These are phyloP conservation scores for Acanthopleura granulata DNA, from an alignment of 2,888 invertebrate genomes.

Conservation along the genomic window DNA sequence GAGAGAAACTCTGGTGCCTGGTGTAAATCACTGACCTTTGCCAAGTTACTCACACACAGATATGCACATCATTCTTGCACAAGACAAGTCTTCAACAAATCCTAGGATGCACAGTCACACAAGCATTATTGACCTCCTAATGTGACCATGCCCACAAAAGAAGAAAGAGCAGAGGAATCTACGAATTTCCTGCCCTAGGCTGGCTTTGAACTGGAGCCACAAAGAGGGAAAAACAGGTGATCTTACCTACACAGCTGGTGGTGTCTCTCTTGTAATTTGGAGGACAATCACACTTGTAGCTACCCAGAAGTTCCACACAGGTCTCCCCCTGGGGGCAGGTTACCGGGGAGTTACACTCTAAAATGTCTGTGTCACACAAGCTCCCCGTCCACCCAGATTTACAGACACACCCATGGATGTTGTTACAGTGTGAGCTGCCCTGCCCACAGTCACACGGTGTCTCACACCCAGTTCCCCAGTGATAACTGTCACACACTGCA, in stretches of 20 bases:
- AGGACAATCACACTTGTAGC: background rate
- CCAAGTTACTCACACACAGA: too few species aligned
- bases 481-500: slow-evolving; percentile 15
- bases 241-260: slow-evolving; percentile 9
- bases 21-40: too few species aligned
- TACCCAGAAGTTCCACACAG: slow-evolving; percentile 2
- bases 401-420: slow-evolving; percentile 16
- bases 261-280: background rate
- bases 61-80: too few species aligned
- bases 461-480: slow-evolving; percentile 21
- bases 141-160: too few species aligned
- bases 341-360: background rate
- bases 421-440: slow-evolving; percentile 4
- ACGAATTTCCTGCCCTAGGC: too few species aligned
- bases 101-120: too few species aligned
- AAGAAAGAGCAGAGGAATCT: too few species aligned
- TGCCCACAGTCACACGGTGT: slow-evolving; percentile 20
- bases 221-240: too few species aligned
- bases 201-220: too few species aligned
- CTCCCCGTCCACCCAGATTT: slow-evolving; percentile 6
- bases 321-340: background rate
- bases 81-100: too few species aligned
- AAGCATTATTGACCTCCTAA: too few species aligned
- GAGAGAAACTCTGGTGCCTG: too few species aligned
- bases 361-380: slow-evolving; percentile 7